Percentiles rank a stretch among this genome's conserved stretches.
These are phyloP conservation scores for Polymixis lichenea DNA, from an alignment of 2,888 invertebrate genomes.

Conservation along the genomic window DNA sequence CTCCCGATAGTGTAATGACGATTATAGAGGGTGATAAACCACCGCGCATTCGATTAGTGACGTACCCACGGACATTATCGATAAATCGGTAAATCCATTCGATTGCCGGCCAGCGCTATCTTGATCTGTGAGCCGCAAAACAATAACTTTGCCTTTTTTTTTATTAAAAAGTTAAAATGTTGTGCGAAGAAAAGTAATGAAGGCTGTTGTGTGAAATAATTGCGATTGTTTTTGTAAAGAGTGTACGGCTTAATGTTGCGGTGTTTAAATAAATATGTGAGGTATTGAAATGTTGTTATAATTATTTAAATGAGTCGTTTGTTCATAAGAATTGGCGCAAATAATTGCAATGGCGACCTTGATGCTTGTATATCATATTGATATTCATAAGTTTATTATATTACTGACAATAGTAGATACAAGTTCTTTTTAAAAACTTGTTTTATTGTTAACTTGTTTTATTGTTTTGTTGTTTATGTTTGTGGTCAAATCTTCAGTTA, in stretches of 20 bases:
- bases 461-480: conserved; percentile 4
- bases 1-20: conserved; percentile 79
- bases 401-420: background rate
- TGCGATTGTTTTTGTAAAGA: conserved; percentile 54
- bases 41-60: conserved; percentile 85
- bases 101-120: conserved; percentile 81
- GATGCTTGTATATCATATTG: background rate
- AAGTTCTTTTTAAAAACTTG: background rate
- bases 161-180: conserved; percentile 66
- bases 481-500: background rate
- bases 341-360: conserved; percentile 25
- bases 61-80: conserved; percentile 85
- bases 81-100: conserved; percentile 80
- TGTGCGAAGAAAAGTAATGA: conserved; percentile 65
- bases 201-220: conserved; percentile 51
- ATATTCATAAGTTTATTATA: background rate
- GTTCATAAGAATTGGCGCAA: conserved; percentile 4
- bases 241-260: conserved; percentile 20
- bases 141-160: conserved; percentile 81
- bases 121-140: conserved; percentile 81
- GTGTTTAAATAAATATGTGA: conserved; percentile 45
- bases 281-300: conserved; percentile 27
- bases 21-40: conserved; percentile 86
- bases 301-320: conserved; percentile 31
- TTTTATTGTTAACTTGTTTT: too few species aligned